Evolutionary conservation across 2,888 invertebrate genomes (phyloP).

Genomic region (Athalia cordata): DNA sequence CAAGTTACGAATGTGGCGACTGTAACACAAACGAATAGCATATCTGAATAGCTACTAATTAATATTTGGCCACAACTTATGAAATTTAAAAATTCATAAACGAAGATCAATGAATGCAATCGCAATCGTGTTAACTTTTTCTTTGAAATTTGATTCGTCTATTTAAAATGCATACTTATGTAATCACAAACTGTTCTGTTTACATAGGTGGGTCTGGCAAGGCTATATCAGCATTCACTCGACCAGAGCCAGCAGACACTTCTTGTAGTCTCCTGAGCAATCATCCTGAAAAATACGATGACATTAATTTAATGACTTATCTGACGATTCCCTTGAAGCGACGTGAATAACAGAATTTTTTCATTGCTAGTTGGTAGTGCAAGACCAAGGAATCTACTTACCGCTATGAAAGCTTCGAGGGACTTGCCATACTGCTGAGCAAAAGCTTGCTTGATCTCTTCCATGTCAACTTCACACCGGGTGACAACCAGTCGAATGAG

Average conservation of each 20-base stretch:
- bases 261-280: conserved; percentile 91
- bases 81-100: too few relatives aligned
- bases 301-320: neutral
- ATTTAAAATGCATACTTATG: neutral
- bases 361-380: neutral
- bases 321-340: neutral
- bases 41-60: neutral
- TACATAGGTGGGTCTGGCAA: neutral
- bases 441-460: conserved; percentile 88
- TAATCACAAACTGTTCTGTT: neutral
- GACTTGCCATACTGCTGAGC: conserved; percentile 84
- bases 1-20: neutral
- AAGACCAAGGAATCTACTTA: conserved; percentile 68
- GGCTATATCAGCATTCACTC: conserved; percentile 54
- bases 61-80: neutral
- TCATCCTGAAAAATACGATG: conserved; percentile 80
- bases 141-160: neutral
- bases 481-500: conserved; percentile 91
- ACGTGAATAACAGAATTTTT: neutral
- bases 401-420: conserved; percentile 87
- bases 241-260: conserved; percentile 84
- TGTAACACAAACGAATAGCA: neutral
- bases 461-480: conserved; percentile 89
- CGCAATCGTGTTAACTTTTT: neutral
- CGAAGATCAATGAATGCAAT: too few relatives aligned